Conservation (phyloP, 2,797 vertebrate genomes). For the Chiloscyllium punctatum region DNA sequence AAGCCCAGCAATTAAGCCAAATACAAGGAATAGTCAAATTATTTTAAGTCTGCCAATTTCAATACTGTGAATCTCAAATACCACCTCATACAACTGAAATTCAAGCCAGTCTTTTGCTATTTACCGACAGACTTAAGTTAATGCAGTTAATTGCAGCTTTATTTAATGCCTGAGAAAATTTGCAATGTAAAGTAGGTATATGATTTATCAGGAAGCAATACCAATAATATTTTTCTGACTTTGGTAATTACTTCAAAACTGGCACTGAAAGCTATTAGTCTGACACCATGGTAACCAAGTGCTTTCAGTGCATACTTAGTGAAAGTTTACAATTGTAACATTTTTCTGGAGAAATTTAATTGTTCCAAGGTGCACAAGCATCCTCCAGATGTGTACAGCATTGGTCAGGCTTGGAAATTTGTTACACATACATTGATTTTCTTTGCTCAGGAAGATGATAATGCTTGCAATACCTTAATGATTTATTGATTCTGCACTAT, state of each 20-base stretch:
- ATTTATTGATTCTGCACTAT: conserved; percentile 23
- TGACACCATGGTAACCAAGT: background rate
- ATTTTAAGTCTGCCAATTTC: background rate
- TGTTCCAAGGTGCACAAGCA: background rate
- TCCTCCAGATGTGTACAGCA: background rate
- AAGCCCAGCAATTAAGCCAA: background rate
- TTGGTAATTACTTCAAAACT: background rate
- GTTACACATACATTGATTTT: background rate
- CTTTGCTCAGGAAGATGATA: conserved; percentile 17
- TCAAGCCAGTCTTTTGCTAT: background rate
- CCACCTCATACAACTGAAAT: background rate
- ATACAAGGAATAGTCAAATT: background rate
- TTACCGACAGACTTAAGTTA: background rate
- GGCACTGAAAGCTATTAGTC: background rate
- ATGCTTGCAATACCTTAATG: conserved; percentile 11
- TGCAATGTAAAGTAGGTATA: background rate
- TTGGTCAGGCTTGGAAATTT: background rate
- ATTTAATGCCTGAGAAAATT: background rate
- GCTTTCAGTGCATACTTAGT: background rate
- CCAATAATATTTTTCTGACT: background rate
- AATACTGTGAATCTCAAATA: background rate
- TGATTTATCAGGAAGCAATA: background rate
- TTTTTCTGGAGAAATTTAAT: conserved; percentile 8
- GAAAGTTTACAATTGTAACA: conserved; percentile 1
- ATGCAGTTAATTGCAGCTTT: background rate